Evolutionary conservation across 1,140 invertebrate species (phyloP).

Genomic region (Eueides isabella): DNA sequence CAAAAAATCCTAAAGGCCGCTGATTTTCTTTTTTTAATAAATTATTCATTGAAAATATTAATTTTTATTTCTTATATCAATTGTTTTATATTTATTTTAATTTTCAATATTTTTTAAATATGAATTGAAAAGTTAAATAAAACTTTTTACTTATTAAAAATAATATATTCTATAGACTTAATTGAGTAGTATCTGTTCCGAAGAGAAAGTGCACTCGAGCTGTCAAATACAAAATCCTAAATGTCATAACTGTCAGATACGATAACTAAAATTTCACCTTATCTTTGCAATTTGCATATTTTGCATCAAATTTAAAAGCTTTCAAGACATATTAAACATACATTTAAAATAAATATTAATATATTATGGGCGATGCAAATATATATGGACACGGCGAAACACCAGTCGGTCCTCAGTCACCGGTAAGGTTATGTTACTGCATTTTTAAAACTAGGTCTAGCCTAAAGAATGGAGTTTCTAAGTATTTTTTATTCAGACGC

Average conservation of each 20-base stretch:
- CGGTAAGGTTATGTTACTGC: slow-evolving; percentile 56
- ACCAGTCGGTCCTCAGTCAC: slow-evolving; percentile 31
- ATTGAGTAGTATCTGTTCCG: neutral
- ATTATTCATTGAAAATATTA: neutral
- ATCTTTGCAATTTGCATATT: neutral
- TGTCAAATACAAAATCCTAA: neutral
- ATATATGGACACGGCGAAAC: slow-evolving; percentile 50
- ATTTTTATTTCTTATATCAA: neutral
- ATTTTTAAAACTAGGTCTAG: slow-evolving; percentile 11
- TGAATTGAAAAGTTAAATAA: neutral
- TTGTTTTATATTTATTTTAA: neutral
- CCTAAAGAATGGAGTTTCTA: neutral
- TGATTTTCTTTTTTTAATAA: slow-evolving; percentile 14
- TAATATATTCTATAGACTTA: neutral
- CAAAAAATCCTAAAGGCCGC: slow-evolving; percentile 35
- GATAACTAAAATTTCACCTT: neutral
- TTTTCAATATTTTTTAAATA: too few species aligned
- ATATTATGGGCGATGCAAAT: slow-evolving; percentile 52
- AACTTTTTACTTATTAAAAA: neutral
- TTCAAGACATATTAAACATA: neutral
- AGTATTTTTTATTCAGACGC: slow-evolving; percentile 67
- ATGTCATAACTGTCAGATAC: slow-evolving; percentile 1
- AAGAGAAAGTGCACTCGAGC: neutral
- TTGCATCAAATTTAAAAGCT: neutral
- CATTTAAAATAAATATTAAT: neutral